Evolutionary conservation across 2,797 vertebrate species (phyloP), one percentile per base, ranked within the genome.

Genomic region (Carapus acus): DNA sequence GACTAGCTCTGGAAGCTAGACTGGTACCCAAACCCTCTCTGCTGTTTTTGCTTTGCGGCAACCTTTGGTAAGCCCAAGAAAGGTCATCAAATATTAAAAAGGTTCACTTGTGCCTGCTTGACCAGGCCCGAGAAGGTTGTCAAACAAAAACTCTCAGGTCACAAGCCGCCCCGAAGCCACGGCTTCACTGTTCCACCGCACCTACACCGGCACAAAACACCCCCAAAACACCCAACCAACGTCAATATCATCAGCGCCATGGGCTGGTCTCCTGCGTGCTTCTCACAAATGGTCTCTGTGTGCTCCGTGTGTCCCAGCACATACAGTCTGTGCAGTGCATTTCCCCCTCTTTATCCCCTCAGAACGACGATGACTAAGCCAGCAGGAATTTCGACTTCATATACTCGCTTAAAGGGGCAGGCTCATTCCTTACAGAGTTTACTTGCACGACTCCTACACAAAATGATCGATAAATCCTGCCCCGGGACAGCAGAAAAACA

Each of bases 301-400:
- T 27, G 37, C 53, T 70, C 68, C 70, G 61, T 64, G 51, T 27
- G 37, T 44, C 83, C 75, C 70, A 73, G 78, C 81, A 82, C 85
- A 78, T 79, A 85, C 78, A 83, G 84, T 54, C 49, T 73, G 83
- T 67, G 81, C 84, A 86, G 83, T 82, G 81, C 63, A 43, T 66
- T 83, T 77, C 86, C 88, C 78, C 81, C 75, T 82, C 78, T 83
- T 85, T 80, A 88, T 85, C 85, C 88, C 78, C 80, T 88, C 85
- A 82, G 77, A 85, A 84, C 83, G 76, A 70, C 67, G 67, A 78
- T 91, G 91, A 93, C 87, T 91, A 89, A 93, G 85, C 87, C 80
- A 79, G 79, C 77, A 90, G 86, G 88, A 89, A 93, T 92, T 85
- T 85, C 77, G 73, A 77, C 86, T 85, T 84, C 87, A 86, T 85